Evolutionary conservation across 1,140 invertebrate species (phyloP).

Genomic region (Capitella teleta): DNA sequence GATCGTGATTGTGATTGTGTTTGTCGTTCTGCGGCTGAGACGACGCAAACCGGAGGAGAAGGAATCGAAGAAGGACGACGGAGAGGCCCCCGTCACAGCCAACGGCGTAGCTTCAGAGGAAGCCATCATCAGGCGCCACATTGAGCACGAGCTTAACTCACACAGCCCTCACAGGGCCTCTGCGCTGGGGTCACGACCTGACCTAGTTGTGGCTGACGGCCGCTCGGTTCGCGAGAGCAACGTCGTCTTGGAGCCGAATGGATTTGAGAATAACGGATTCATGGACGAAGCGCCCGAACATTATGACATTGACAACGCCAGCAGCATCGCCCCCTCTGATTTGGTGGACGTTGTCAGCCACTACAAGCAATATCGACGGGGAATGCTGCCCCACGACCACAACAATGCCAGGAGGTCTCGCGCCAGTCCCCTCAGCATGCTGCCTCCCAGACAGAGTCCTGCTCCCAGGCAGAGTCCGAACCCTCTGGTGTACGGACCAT

Average conservation of each 20-base stretch:
- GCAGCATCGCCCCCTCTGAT: constrained; percentile 91
- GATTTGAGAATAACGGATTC: constrained; percentile 53
- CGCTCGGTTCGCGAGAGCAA: too few species aligned
- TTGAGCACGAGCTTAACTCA: constrained; percentile 54
- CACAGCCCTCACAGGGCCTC: constrained; percentile 68
- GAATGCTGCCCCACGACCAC: constrained; percentile 28
- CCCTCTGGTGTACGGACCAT: background rate
- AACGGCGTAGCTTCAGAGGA: constrained; percentile 23
- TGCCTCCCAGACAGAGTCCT: background rate
- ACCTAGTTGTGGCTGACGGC: constrained; percentile 67
- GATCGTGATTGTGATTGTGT: constrained; percentile 69
- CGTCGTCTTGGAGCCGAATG: constrained; percentile 45
- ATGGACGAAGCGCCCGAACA: constrained; percentile 73
- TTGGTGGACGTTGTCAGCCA: constrained; percentile 87
- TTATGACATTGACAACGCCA: constrained; percentile 93
- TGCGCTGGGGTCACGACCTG: constrained; percentile 55
- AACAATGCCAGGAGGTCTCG: background rate
- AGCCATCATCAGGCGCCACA: constrained; percentile 31
- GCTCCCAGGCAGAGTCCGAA: background rate
- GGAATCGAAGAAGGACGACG: constrained; percentile 18
- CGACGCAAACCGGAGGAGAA: constrained; percentile 61
- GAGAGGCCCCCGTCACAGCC: constrained; percentile 39
- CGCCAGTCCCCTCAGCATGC: background rate
- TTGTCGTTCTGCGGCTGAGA: constrained; percentile 68
- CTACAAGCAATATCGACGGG: constrained; percentile 77